Conservation (phyloP, 2,113 vertebrate species). For the Grammomys surdaster region DNA sequence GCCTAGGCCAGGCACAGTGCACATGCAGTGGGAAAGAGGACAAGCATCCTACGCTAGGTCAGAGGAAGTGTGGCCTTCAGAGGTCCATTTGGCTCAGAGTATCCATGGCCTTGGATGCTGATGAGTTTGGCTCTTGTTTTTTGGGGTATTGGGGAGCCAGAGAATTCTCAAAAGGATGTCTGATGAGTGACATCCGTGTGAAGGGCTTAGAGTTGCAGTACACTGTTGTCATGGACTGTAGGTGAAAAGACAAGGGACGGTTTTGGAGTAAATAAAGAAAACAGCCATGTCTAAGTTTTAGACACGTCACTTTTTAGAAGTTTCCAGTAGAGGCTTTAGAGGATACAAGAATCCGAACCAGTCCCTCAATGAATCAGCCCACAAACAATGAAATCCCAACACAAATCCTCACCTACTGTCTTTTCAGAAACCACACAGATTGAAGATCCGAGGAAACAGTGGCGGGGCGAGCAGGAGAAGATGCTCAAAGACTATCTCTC, state of each 20-base stretch:
- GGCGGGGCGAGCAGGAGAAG: constrained; percentile 92
- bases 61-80: background rate
- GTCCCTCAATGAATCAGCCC: background rate
- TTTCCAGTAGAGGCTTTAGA: background rate
- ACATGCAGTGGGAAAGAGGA: no score
- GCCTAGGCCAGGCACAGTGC: fast-evolving
- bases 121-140: background rate
- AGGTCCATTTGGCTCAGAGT: background rate
- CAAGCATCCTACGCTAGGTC: background rate
- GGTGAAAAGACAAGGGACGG: background rate
- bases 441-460: constrained; percentile 92
- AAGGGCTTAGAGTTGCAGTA: background rate
- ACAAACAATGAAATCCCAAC: background rate
- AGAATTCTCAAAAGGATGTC: background rate
- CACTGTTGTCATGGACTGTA: background rate
- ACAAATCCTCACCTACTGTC: background rate
- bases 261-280: background rate
- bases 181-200: background rate
- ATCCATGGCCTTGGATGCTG: background rate
- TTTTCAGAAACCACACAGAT: constrained; percentile 92
- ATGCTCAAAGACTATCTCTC: constrained; percentile 93
- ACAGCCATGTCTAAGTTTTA: background rate
- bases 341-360: background rate
- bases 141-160: background rate
- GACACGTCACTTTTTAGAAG: background rate